phyloP scores from a whole-genome alignment of 2,113 vertebrate genomes.

The Pycnonotus jocosus region DNA sequence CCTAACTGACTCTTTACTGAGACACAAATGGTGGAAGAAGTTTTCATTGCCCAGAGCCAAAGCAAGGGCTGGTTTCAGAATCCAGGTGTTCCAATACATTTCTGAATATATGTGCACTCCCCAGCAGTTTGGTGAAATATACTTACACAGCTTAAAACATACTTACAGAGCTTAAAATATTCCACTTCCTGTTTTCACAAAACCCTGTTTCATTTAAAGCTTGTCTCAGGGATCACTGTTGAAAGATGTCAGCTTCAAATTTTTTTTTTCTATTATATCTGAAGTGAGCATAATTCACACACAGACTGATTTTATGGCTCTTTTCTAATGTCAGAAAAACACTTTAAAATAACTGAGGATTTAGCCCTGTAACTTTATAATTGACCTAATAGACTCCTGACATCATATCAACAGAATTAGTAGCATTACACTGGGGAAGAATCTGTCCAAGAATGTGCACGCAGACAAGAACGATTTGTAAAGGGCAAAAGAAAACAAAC shows the following conservation, averaged over 20 bases:
- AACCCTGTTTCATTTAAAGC: neutral
- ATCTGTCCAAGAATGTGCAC: conserved; percentile 7
- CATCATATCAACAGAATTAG: conserved; percentile 44
- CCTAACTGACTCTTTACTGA: neutral
- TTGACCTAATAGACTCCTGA: conserved; percentile 30
- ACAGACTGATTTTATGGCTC: neutral
- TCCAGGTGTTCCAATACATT: neutral
- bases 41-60: neutral
- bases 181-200: conserved; percentile 26
- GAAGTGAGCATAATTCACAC: neutral
- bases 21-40: neutral
- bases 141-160: neutral
- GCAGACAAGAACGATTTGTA: neutral
- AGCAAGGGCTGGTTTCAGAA: neutral
- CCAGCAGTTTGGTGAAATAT: neutral
- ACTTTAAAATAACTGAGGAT: conserved; percentile 6
- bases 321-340: neutral
- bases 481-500: conserved; percentile 39
- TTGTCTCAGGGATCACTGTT: neutral
- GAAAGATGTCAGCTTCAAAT: neutral
- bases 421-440: conserved; percentile 32
- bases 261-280: neutral
- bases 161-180: neutral
- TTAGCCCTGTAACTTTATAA: neutral
- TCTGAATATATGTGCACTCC: neutral